A percentile compares a stretch with the other conserved stretches of the same genome.
These are phyloP conservation scores for Hydra vulgaris DNA, from an alignment of 30 jellyfish, hydroid and myxozoan species.

Conservation along the genomic window DNA sequence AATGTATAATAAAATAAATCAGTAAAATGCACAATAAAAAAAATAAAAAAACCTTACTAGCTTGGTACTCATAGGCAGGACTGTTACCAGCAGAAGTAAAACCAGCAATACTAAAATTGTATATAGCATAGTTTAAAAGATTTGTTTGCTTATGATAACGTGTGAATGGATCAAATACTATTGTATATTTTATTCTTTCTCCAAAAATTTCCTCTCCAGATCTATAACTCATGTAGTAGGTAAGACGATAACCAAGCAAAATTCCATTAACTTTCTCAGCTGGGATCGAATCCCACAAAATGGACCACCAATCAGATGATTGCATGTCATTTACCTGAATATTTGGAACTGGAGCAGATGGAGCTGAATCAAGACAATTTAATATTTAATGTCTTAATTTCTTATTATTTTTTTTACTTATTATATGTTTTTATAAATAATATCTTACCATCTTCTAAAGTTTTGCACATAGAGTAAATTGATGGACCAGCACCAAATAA, in stretches of 20 bases:
- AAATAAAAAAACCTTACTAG: background rate
- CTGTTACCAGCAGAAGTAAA: slow-evolving; percentile 9
- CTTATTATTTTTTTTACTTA: background rate
- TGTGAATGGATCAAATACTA: background rate
- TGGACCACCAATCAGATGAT: slow-evolving; percentile 7
- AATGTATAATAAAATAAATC: too few relatives aligned
- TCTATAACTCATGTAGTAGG: background rate
- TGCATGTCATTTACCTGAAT: background rate
- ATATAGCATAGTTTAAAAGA: background rate
- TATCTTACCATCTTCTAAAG: slow-evolving; percentile 45
- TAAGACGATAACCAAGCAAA: slow-evolving; percentile 2
- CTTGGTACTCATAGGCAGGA: slow-evolving; percentile 12
- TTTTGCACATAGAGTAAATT: background rate
- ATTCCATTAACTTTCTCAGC: background rate
- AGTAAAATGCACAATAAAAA: too few relatives aligned
- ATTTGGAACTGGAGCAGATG: slow-evolving; percentile 35
- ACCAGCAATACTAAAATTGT: background rate
- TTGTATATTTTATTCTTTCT: background rate
- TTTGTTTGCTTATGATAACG: background rate
- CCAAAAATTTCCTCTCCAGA: background rate
- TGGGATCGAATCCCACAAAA: background rate
- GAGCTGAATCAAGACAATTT: slow-evolving; percentile 20
- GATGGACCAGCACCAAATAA: slow-evolving; percentile 57
- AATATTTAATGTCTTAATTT: background rate
- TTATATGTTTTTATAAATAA: background rate